Percentiles rank a stretch among this genome's conserved stretches.
These are phyloP conservation scores for Aradophagus sp. DNA, from an alignment of 1,140 invertebrate species.

Conservation along the genomic window DNA sequence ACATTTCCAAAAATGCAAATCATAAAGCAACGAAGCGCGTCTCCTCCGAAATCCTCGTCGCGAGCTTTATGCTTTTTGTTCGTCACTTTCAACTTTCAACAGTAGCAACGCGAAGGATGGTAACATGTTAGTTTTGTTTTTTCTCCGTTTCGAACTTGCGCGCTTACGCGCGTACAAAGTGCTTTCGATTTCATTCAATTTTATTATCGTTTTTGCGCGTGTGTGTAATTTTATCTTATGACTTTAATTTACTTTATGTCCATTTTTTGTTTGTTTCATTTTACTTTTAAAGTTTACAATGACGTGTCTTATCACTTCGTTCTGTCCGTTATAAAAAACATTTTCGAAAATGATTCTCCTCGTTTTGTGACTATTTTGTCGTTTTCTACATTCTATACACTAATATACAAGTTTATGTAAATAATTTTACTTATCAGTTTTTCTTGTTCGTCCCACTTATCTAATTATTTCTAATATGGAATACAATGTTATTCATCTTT, in stretches of 20 bases:
- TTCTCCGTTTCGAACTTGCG: conserved; percentile 14
- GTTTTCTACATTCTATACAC: conserved; percentile 75
- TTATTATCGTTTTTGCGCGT: conserved; percentile 31
- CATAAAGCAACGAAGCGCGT: conserved; percentile 52
- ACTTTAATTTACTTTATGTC: conserved; percentile 39
- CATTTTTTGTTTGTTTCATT: conserved; percentile 8
- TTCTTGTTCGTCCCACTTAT: conserved; percentile 72
- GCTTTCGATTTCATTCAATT: conserved; percentile 48
- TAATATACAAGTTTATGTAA: conserved; percentile 75
- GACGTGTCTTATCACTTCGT: conserved; percentile 70
- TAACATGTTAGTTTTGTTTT: conserved; percentile 16
- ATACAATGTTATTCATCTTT: conserved; percentile 62
- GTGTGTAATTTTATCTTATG: conserved; percentile 48
- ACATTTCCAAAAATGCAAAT: conserved; percentile 58
- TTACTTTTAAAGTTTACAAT: conserved; percentile 61
- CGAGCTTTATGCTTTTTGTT: conserved; percentile 4
- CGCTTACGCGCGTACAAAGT: conserved; percentile 53
- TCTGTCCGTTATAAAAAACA: conserved; percentile 75
- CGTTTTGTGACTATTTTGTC: conserved; percentile 72
- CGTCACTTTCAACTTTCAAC: no score
- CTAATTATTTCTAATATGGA: conserved; percentile 67
- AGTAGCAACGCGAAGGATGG: conserved; percentile 29
- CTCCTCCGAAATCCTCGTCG: conserved; percentile 45
- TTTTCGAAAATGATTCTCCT: conserved; percentile 74
- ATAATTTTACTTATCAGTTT: conserved; percentile 69